Base-by-base conservation (phyloP, 1,140 invertebrate genomes). In the Ylistrum balloti region DNA sequence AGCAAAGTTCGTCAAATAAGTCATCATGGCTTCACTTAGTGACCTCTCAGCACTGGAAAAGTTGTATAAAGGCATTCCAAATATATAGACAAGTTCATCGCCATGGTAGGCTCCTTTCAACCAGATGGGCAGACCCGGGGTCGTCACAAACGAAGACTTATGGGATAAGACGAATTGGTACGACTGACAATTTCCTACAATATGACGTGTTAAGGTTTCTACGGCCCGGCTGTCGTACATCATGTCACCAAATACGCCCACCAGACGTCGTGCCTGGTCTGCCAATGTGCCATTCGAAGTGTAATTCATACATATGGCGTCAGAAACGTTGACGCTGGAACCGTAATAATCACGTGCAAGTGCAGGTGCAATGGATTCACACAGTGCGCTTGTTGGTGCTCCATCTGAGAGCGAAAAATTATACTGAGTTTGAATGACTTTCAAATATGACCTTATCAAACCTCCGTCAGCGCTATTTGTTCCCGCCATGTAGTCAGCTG, bases 1-100 rank as follows among this genome's bases (percentile, higher is more conserved):
- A 17, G 98, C 98, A 95, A 99, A 99, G 97, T 99, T 99, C 22
- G 98, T 97, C 96, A 98, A 98, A 95, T 99, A 99, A 33, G 98
- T 97, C 97, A 99, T 99, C 89, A 99, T 98, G 90, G 98, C 98
- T 96, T 99, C 98, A 0, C 98, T 98, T 20, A 99, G 97, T 35
- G 97, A 97, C 87, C 98, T 97, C 97, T 99, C 99, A 10, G 86
- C 20, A 2, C 87, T 32, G n/a, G 88, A 85, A 13, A 85, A 88
- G n/a, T 88, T 45, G 10, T 38, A 56, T 13, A 33, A 33, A 11
- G 38, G 20, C 74, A 34, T 89, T 33, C 85, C 86, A 85, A 93
- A 93, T 56, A 93, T 92, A 33, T 91, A 92, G 33, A 33, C 45
- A 48, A 90, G 33, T 41, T 93, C 93, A 32, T 88, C 90, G 17